Evolutionary conservation across 2,888 invertebrate genomes (phyloP), one percentile per base, ranked within the genome.

Genomic region (Pherbina coryleti): DNA sequence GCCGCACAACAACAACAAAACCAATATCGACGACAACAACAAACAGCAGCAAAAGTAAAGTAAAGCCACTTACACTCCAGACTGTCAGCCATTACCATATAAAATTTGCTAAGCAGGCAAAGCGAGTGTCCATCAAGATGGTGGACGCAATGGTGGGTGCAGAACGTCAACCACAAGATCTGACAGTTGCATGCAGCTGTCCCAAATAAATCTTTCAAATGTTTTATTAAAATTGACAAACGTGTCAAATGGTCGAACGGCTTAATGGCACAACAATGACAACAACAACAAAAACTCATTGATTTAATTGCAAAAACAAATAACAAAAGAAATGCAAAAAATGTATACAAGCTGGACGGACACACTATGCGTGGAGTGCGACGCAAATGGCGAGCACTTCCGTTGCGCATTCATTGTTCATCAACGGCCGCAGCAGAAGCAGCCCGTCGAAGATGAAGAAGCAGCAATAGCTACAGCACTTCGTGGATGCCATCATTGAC

Each of bases 211-310:
- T 66, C 64, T 28, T 55, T 72, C 57, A 72, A 77, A 71, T 31
- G 44, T 71, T 77, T 64, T 66, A 66, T 77, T 72, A 72, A 77
- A 72, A 77, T 77, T 72, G 77, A 72, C 77, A 77, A 72, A 77
- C 77, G 72, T 37, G 71, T 55, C 74, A 53, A 66, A 66, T 66
- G 31, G 72, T 70, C 57, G 67, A 67, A 31, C 53, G 67, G 76
- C 64, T 76, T 17, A 60, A 34, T 76, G 69, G 55, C 34, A 55
- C 51, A 74, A n/a, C 73, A 60, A 19, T 25, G 34, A 34, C 70
- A 64, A 19, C 53, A 53, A 34, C 62, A 69, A 5, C 31, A 34
- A 66, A 28, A 71, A 53, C 37, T 17, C 31, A 22, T 51, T 55
- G 31, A 34, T 34, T 57, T 69, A 74, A 49, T 31, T 34, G 34